Base-by-base conservation (phyloP, 2,797 vertebrate species). In the Bryconaethiops microstoma region DNA sequence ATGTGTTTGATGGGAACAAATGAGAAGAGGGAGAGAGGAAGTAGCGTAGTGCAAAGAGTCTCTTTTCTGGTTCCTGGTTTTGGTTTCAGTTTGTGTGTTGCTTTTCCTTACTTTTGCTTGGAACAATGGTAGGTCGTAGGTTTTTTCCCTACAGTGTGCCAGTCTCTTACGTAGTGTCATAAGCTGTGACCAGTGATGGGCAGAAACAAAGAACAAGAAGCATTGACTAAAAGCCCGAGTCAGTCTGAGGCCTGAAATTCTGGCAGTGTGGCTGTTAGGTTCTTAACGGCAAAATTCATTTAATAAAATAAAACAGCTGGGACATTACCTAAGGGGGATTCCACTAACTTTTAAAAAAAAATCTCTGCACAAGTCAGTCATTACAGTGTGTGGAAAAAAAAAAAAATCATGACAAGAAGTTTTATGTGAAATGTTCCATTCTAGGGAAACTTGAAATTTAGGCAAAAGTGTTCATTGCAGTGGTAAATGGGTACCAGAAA, bases 21-120 rank as follows among this genome's bases (percentile, higher is more conserved):
- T 39, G 39, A 19, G 60, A 23, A 54, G 75, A 50, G 69, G 63
- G 71, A n/a, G 19, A 48, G 60, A 52, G 21, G 71, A 64, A 39
- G 35, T 79, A 57, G 54, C 42, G 17, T 12, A 9, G 29, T 54
- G 48, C 72, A 62, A 39, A 10, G n/a, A 21, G 2, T 1, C 39
- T n/a, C 6, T 19, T 48, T 23, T 48, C 68, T 8, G 16, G 21
- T 70, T 70, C 13, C 13, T 16, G 6, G 6, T 23, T 25, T 29
- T 68, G 3, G 19, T 68, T 68, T 42, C 7, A 12, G 19, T 2
- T 60, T 9, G 2, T 62, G n/a, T 23, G 8, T 60, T 60, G 42
- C 29, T 12, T 45, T 19, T 70, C 9, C 12, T 17, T 2, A 14
- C n/a, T 29, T 42, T 69, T 48, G 14, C 21, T 69, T 10, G 17